These are phyloP conservation scores for Hyles euphorbiae DNA, from an alignment of 1,140 invertebrate species.

Conservation along the genomic window DNA sequence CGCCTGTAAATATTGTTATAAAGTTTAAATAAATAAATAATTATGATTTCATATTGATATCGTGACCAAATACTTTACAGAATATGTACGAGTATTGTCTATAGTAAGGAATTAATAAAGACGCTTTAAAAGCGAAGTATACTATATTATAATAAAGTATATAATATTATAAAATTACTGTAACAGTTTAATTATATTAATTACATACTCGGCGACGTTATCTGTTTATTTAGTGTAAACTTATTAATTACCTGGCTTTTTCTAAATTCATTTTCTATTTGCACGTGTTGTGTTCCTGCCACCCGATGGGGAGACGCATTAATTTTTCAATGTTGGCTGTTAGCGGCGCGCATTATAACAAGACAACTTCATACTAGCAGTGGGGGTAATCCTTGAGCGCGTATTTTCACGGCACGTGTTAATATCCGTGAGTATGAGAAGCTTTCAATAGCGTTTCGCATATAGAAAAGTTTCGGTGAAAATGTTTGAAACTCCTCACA, in stretches of 20 bases:
- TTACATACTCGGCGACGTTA: background rate
- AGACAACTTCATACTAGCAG: conserved; percentile 54
- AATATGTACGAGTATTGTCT: too few species aligned
- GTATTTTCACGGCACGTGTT: conserved; percentile 60
- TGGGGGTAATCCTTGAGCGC: conserved; percentile 60
- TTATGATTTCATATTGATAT: too few species aligned
- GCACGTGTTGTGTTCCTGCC: conserved; percentile 19
- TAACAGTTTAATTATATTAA: too few species aligned
- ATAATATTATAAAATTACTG: too few species aligned
- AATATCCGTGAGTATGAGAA: conserved; percentile 56
- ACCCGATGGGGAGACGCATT: conserved; percentile 18
- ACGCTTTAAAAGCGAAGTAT: too few species aligned
- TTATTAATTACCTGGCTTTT: conserved; percentile 5
- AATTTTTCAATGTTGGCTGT: conserved; percentile 31
- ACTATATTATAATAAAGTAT: too few species aligned
- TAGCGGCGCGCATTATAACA: conserved; percentile 38
- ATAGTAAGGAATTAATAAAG: too few species aligned
- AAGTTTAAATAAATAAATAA: too few species aligned
- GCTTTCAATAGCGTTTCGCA: conserved; percentile 70
- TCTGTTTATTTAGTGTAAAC: background rate
- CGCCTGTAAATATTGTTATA: too few species aligned
- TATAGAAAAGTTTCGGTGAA: conserved; percentile 71
- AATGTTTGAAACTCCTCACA: conserved; percentile 65
- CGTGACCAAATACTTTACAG: too few species aligned
- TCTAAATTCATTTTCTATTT: background rate